A percentile compares a stretch with the other conserved stretches of the same genome.
These are phyloP conservation scores for Diabrotica balteata DNA, from an alignment of 2,888 invertebrate genomes.

Conservation along the genomic window DNA sequence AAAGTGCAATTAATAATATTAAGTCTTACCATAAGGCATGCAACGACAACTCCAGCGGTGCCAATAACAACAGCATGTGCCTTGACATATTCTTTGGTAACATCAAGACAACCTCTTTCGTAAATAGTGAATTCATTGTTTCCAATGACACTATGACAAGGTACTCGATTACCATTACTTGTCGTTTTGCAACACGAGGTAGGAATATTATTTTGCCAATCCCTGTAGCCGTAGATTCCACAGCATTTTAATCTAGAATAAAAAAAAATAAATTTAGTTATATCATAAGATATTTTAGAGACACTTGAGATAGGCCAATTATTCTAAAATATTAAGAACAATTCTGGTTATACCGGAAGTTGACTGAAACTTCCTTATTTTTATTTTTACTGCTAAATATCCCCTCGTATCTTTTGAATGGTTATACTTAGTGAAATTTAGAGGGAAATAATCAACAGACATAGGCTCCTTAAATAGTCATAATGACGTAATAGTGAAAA, in stretches of 20 bases:
- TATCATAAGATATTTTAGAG: too few species aligned
- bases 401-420: too few species aligned
- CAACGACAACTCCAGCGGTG: constrained; percentile 80
- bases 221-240: constrained; percentile 77
- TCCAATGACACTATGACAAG: constrained; percentile 63
- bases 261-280: constrained; percentile 1
- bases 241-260: constrained; percentile 74
- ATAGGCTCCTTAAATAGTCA: too few species aligned
- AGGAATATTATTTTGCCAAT: constrained; percentile 79
- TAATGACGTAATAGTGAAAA: too few species aligned
- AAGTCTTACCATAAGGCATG: constrained; percentile 78
- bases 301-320: too few species aligned
- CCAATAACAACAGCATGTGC: constrained; percentile 83
- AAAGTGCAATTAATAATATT: too few species aligned
- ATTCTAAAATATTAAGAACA: too few species aligned
- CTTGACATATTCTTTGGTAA: constrained; percentile 74
- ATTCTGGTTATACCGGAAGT: too few species aligned
- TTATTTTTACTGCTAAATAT: too few species aligned
- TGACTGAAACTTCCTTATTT: too few species aligned
- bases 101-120: constrained; percentile 77
- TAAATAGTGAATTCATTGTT: constrained; percentile 69
- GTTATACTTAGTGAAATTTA: too few species aligned
- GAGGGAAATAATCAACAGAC: too few species aligned
- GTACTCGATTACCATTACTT: constrained; percentile 64
- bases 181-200: constrained; percentile 79